Percentiles rank a stretch among this genome's conserved stretches.
phyloP scores from a whole-genome alignment of 2,888 invertebrate genomes.

The Laspeyria flexula region DNA sequence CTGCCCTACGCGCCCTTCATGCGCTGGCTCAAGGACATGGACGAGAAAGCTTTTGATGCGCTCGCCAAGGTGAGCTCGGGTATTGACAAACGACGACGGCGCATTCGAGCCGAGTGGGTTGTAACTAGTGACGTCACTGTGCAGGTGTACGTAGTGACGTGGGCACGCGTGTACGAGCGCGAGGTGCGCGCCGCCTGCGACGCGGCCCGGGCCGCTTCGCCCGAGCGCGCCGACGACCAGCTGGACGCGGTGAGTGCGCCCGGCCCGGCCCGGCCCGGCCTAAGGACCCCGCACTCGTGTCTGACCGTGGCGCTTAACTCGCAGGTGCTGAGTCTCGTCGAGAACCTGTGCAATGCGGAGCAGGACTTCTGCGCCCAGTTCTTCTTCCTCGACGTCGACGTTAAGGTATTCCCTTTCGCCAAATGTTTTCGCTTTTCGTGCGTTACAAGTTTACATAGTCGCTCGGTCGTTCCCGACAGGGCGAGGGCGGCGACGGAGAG shows the following conservation, averaged over 20 bases:
- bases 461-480: slow-evolving; percentile 26
- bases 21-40: slow-evolving; percentile 96
- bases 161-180: slow-evolving; percentile 95
- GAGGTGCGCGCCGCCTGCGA: slow-evolving; percentile 93
- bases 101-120: no score
- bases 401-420: slow-evolving; percentile 51
- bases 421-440: neutral
- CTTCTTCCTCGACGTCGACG: slow-evolving; percentile 91
- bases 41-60: slow-evolving; percentile 92
- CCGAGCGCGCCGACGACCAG: slow-evolving; percentile 53
- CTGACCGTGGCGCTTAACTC: neutral
- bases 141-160: slow-evolving; percentile 90
- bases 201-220: slow-evolving; percentile 85
- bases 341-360: slow-evolving; percentile 96
- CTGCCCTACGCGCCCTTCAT: slow-evolving; percentile 95
- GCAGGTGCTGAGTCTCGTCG: slow-evolving; percentile 93
- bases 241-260: slow-evolving; percentile 53
- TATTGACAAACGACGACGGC: no score
- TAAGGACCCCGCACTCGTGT: no score
- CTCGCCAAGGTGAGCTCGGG: slow-evolving; percentile 87
- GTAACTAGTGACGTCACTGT: no score
- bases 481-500: slow-evolving; percentile 46
- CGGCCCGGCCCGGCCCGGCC: neutral
- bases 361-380: slow-evolving; percentile 97
- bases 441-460: neutral